Evolutionary conservation across 2,113 vertebrate species (phyloP).

Genomic region (Capra hircus): DNA sequence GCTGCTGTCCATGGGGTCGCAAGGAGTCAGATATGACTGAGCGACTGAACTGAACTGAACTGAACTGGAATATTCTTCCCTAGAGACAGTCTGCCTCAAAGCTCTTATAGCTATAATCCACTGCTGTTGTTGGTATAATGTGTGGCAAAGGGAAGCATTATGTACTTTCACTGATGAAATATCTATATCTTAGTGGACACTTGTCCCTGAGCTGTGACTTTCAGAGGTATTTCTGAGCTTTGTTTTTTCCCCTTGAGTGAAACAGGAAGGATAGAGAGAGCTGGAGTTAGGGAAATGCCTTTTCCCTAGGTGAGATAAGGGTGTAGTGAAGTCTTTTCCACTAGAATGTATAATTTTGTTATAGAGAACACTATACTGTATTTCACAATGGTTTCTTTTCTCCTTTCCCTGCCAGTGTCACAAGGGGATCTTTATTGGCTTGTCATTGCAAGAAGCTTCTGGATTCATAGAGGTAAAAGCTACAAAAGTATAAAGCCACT

Average conservation of each 20-base stretch:
- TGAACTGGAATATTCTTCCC: not conserved
- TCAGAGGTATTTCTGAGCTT: not conserved
- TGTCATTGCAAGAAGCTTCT: not conserved
- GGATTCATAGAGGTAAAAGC: not conserved
- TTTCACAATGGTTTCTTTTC: not conserved
- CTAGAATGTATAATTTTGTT: not conserved
- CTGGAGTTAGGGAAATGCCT: not conserved
- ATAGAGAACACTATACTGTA: not conserved
- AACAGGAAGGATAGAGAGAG: not conserved
- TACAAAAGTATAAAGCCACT: not conserved
- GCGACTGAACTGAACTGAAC: not conserved
- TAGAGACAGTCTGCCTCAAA: not conserved
- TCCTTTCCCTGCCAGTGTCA: not conserved
- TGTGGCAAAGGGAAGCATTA: not conserved
- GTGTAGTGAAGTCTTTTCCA: not conserved
- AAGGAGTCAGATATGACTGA: not conserved
- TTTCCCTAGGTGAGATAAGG: not conserved
- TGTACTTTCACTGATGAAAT: not conserved
- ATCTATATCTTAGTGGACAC: not conserved
- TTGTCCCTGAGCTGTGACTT: not conserved
- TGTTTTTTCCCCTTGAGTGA: not conserved
- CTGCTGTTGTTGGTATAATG: not conserved
- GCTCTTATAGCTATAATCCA: not conserved
- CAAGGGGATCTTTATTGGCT: not conserved
- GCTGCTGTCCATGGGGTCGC: fast-evolving